Base-by-base conservation (phyloP, 2,888 invertebrate genomes). In the Synergus japonicus region DNA sequence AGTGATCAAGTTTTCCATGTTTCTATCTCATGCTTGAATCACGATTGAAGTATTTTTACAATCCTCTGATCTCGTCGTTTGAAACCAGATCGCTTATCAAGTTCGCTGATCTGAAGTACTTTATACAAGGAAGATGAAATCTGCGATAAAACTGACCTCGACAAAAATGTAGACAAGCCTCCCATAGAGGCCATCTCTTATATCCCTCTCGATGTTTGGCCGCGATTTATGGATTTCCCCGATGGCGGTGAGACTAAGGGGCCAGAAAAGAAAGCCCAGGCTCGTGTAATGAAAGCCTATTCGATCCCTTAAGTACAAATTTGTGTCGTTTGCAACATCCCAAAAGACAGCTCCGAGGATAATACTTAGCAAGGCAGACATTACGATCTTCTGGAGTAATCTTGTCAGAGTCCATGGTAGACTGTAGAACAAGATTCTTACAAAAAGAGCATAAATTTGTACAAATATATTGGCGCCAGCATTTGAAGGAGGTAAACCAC, bases 201-300 rank as follows among this genome's bases (percentile, higher is more conserved):
- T 95, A 88, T 98, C 98, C 77, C 97, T 94, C 89, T 96, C 96
- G 0, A 97, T 95, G 84, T 96, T 92, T 4, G 91, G 89, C 81
- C 93, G 92, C 76, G 92, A 92, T 60, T 90, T 89, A 67, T 92
- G 91, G 13, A 93, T 92, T 79, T 93, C 93, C 41, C 92, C 87
- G 46, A 92, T 90, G 3, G 90, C 91, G 3, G 91, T 81, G 0
- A 92, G 79, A 65, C 89, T 89, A 7, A 97, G 91, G 0, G 98
- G 97, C 96, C 97, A 97, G 67, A 95, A 94, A 4, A 95, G 94
- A 63, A 98, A 90, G 69, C 96, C 96, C 94, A 97, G 95, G 82
- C 97, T 95, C 41, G 96, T 94, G 91, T 97, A 97, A 91, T 98
- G 97, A 91, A 96, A 97, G n/a, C 98, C 98, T 80, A 97, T 91